phyloP scores from a whole-genome alignment of 2,888 invertebrate genomes.

The Eilema sororculum region DNA sequence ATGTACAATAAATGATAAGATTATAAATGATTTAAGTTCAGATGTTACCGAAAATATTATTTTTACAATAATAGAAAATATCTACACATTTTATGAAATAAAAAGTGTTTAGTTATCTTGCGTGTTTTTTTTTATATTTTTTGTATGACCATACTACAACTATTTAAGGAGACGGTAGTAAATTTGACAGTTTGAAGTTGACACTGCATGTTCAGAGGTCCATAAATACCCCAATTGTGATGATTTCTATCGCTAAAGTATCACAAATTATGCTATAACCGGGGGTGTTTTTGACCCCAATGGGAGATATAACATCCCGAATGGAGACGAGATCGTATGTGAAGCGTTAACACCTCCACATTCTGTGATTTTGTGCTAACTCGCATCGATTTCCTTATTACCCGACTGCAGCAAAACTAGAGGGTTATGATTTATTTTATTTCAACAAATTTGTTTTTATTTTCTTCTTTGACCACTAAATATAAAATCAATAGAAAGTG shows the following conservation, averaged over 20 bases:
- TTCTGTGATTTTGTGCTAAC: too few relatives aligned
- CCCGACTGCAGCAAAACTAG: too few relatives aligned
- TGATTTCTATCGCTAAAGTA: conserved; percentile 1
- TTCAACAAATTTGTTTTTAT: too few relatives aligned
- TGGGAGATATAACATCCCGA: neutral
- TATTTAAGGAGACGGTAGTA: neutral
- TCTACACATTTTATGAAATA: conserved; percentile 19
- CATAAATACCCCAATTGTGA: conserved; percentile 12
- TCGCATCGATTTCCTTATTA: neutral
- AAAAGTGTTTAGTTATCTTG: conserved; percentile 12
- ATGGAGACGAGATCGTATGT: neutral
- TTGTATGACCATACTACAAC: conserved; percentile 1
- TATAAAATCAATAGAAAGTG: too few relatives aligned
- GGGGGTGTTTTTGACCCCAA: neutral
- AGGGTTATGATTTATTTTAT: neutral
- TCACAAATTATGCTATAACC: neutral
- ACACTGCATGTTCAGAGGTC: neutral
- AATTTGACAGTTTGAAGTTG: neutral
- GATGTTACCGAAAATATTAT: conserved; percentile 9
- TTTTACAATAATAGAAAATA: conserved; percentile 24
- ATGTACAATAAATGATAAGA: conserved; percentile 67
- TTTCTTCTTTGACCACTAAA: too few relatives aligned
- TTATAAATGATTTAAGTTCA: conserved; percentile 14
- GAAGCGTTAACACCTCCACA: neutral
- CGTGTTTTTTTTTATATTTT: neutral